Evolutionary conservation across 1,140 invertebrate genomes (phyloP), one percentile per base, ranked within the genome.

Genomic region (Eriocheir sinensis): DNA sequence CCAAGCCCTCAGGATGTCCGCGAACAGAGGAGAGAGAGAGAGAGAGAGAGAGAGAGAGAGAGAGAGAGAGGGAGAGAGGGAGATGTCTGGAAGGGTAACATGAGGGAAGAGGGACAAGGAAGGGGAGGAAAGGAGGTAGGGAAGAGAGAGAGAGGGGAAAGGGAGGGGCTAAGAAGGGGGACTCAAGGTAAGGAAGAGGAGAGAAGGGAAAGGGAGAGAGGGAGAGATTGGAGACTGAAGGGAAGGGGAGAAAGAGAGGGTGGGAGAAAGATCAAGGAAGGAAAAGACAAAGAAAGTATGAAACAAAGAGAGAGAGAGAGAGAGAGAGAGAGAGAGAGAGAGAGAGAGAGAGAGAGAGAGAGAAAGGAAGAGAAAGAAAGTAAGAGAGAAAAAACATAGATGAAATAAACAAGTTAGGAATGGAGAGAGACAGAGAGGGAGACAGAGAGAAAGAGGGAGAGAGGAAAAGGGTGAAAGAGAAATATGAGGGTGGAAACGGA

Each of bases 61-160:
- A 80, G 36, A 92, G 36, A 38, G 90, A 91, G 90, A 91, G 53
- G 80, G 90, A 79, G 85, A 88, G 85, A 88, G 85, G 4, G 85
- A 32, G 36, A 88, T 40, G 36, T 17, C 34, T n/a, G 30, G n/a
- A 38, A 88, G 3, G 85, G 36, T 34, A 88, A 38, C n/a, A 3
- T 88, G 85, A 38, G 4, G n/a, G 4, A 32, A 91, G 90, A 91
- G 53, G 80, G 90, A 79, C 32, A 88, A 36, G 38, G 85, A 32
- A 36, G 4, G 36, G 38, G 48, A 90, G 41, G 21, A 30, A 44
- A 40, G 27, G n/a, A 6, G 80, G 34, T 34, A 34, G 27, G 88
- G 41, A 32, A 48, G 88, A 44, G 41, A 48, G 36, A 48, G 41
- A 48, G 30, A 48, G 30, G 27, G 41, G 38, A 38, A 38, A 34